phyloP scores from a whole-genome alignment of 2,888 invertebrate genomes.

The Dysmachus trigonus region DNA sequence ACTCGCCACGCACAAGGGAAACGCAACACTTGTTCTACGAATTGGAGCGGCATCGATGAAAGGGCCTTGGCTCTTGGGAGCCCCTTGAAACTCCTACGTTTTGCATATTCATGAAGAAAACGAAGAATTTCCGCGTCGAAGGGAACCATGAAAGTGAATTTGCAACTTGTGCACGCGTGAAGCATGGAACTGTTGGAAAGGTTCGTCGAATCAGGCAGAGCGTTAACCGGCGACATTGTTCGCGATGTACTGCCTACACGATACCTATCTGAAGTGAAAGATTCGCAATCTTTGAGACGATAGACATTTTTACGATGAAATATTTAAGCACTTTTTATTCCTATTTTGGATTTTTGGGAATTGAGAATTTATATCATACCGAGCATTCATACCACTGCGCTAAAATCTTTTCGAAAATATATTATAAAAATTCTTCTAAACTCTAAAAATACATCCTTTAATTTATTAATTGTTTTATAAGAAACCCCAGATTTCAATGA shows the following conservation, averaged over 20 bases:
- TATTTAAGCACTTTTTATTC: background rate
- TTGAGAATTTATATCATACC: no score
- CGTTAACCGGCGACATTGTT: background rate
- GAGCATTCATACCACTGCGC: no score
- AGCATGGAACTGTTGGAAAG: background rate
- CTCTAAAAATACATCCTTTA: no score
- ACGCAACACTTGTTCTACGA: background rate
- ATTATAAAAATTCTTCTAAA: no score
- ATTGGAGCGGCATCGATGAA: constrained; percentile 6
- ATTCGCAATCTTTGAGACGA: background rate
- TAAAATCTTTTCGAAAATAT: no score
- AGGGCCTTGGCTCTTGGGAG: background rate
- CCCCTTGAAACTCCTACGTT: background rate
- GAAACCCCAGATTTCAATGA: no score
- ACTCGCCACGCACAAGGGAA: background rate
- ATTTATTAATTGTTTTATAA: no score
- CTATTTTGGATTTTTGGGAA: background rate
- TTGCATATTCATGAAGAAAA: constrained; percentile 24
- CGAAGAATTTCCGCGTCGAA: background rate
- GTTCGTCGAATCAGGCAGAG: background rate
- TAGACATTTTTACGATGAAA: background rate
- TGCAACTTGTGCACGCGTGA: background rate
- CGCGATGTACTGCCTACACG: background rate
- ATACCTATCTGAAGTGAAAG: background rate
- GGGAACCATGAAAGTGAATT: background rate